Evolutionary conservation across 2,888 invertebrate genomes (phyloP).

Genomic region (Drosophila tripunctata): DNA sequence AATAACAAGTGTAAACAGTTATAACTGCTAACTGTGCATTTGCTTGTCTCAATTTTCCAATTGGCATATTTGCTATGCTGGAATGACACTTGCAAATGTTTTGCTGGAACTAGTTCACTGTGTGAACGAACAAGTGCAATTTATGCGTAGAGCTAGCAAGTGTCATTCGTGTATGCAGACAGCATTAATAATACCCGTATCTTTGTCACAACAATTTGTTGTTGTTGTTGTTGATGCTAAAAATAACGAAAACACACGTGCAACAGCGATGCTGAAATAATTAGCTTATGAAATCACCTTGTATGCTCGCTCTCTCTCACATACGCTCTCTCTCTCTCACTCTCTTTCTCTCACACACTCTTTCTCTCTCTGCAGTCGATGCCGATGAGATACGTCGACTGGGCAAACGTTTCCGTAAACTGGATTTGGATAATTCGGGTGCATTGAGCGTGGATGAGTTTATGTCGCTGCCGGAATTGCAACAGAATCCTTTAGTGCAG

Average conservation of each 20-base stretch:
- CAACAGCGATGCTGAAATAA: slow-evolving; percentile 21
- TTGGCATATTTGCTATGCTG: slow-evolving; percentile 21
- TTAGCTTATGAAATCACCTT: slow-evolving; percentile 36
- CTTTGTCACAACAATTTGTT: too few species aligned
- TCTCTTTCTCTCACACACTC: too few species aligned
- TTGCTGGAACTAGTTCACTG: slow-evolving; percentile 2
- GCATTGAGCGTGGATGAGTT: slow-evolving; percentile 99
- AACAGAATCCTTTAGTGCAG: slow-evolving; percentile 99
- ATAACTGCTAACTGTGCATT: slow-evolving; percentile 15
- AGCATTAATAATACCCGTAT: too few species aligned
- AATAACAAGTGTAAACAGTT: background rate
- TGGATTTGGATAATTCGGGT: slow-evolving; percentile 99
- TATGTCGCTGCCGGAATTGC: slow-evolving; percentile 99
- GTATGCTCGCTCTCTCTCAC: too few species aligned
- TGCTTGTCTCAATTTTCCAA: slow-evolving; percentile 41
- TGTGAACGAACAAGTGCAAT: background rate
- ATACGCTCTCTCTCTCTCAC: too few species aligned
- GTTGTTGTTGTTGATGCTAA: slow-evolving; percentile 43
- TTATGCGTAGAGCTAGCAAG: slow-evolving; percentile 2
- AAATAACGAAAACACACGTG: slow-evolving; percentile 46
- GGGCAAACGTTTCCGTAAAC: slow-evolving; percentile 99
- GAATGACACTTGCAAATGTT: slow-evolving; percentile 31
- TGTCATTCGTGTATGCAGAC: slow-evolving; percentile 32
- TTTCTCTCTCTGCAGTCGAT: slow-evolving; percentile 90
- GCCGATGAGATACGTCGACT: slow-evolving; percentile 99